phyloP scores from a whole-genome alignment of 37 sponge, comb jelly and placozoan genomes.

The Hormiphora californensis region DNA sequence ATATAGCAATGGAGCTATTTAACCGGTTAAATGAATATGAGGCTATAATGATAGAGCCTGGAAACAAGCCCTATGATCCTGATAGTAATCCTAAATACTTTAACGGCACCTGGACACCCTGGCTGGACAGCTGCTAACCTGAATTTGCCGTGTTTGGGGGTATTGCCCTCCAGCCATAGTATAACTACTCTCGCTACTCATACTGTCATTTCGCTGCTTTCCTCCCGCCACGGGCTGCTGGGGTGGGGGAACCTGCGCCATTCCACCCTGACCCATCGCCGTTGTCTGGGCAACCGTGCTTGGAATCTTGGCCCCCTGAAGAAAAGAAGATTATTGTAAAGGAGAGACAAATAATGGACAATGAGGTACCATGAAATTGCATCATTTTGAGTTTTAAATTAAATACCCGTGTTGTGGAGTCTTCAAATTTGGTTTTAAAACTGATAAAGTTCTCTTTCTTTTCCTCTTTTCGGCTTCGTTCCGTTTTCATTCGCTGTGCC shows the following conservation, averaged over 20 bases:
- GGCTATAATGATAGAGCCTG: neutral
- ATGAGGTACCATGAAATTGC: neutral
- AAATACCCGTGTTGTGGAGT: neutral
- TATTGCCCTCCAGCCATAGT: slow-evolving; percentile 3
- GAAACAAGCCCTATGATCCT: neutral
- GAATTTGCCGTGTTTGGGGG: slow-evolving; percentile 25
- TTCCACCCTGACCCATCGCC: neutral
- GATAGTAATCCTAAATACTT: neutral
- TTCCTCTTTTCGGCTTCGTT: slow-evolving; percentile 15
- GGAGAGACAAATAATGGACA: neutral
- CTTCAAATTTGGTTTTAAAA: slow-evolving; percentile 36
- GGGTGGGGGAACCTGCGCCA: slow-evolving; percentile 4
- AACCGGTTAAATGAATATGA: neutral
- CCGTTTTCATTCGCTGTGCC: slow-evolving; percentile 24
- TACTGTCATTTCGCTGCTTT: slow-evolving; percentile 48
- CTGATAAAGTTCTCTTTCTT: slow-evolving; percentile 2
- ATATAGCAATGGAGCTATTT: neutral
- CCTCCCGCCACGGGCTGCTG: slow-evolving; percentile 30
- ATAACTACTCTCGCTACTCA: slow-evolving; percentile 50
- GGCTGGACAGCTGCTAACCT: slow-evolving; percentile 28
- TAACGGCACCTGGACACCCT: slow-evolving; percentile 17
- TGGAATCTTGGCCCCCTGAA: neutral
- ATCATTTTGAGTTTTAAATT: neutral
- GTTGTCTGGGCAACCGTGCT: slow-evolving; percentile 40
- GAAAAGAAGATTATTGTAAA: neutral